phyloP scores from a whole-genome alignment of 2,888 invertebrate species.

The Sesamia inferens region DNA sequence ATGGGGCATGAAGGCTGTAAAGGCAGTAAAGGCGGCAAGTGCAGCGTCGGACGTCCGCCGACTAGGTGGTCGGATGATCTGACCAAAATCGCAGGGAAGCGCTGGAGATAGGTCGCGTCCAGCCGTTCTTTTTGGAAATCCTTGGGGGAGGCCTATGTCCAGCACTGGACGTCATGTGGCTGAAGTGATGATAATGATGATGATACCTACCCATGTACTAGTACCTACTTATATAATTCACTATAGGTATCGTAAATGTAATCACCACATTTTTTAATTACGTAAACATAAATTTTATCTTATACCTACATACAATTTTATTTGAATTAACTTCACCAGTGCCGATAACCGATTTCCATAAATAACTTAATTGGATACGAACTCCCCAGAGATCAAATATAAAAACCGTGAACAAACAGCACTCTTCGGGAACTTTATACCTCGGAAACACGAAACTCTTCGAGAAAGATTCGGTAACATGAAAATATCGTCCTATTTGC shows the following conservation, averaged over 20 bases:
- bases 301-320: neutral
- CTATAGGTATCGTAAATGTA: neutral
- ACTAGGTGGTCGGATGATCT: no score
- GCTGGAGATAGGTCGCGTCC: no score
- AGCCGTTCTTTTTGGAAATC: no score
- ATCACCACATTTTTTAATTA: neutral
- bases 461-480: slow-evolving; percentile 12
- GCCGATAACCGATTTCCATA: slow-evolving; percentile 4
- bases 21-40: no score
- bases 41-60: no score
- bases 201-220: no score
- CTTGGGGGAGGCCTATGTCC: no score
- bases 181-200: no score
- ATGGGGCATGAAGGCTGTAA: no score
- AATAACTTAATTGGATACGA: neutral
- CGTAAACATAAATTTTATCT: neutral
- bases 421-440: slow-evolving; percentile 6
- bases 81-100: no score
- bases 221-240: neutral
- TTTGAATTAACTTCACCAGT: neutral
- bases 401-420: slow-evolving; percentile 29
- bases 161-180: no score
- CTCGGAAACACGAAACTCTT: slow-evolving; percentile 22
- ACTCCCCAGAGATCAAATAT: neutral
- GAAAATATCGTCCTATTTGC: slow-evolving; percentile 13